These are phyloP conservation scores for Oscheius sp. DNA, from an alignment of 2,888 invertebrate genomes.

Conservation along the genomic window DNA sequence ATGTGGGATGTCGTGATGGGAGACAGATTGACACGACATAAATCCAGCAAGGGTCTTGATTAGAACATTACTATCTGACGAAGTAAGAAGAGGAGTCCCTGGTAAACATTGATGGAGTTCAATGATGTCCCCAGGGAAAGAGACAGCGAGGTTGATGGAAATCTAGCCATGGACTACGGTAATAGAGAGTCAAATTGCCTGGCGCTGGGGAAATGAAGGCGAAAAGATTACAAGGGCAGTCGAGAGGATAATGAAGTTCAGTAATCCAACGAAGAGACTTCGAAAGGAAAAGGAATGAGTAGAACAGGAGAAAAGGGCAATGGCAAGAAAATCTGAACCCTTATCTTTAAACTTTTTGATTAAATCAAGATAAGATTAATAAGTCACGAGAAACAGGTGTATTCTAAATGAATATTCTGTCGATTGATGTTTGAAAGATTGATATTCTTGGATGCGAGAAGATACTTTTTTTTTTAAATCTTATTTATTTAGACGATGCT, in stretches of 20 bases:
- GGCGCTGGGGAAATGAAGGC: slow-evolving; percentile 17
- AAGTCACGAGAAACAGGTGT: no score
- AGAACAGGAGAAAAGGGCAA: no score
- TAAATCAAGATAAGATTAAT: no score
- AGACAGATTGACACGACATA: slow-evolving; percentile 35
- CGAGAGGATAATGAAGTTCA: slow-evolving; percentile 19
- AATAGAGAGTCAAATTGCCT: slow-evolving; percentile 24
- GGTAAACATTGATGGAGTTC: slow-evolving; percentile 19
- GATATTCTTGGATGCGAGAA: no score
- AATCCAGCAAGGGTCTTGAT: slow-evolving; percentile 25
- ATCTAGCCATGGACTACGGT: slow-evolving; percentile 19
- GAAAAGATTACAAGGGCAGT: slow-evolving; percentile 28
- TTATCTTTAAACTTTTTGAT: no score
- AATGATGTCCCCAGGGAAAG: slow-evolving; percentile 18
- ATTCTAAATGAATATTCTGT: no score
- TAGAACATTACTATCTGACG: slow-evolving; percentile 27
- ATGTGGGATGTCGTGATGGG: slow-evolving; percentile 30
- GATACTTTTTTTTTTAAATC: no score
- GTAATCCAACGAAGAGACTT: no score
- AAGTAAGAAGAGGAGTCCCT: neutral
- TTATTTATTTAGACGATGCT: no score
- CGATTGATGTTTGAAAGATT: no score
- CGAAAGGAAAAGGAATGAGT: no score
- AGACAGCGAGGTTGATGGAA: slow-evolving; percentile 24
- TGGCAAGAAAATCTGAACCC: no score